These are phyloP conservation scores for Schrankia costaestrigalis DNA, from an alignment of 2,888 invertebrate genomes.

Conservation along the genomic window DNA sequence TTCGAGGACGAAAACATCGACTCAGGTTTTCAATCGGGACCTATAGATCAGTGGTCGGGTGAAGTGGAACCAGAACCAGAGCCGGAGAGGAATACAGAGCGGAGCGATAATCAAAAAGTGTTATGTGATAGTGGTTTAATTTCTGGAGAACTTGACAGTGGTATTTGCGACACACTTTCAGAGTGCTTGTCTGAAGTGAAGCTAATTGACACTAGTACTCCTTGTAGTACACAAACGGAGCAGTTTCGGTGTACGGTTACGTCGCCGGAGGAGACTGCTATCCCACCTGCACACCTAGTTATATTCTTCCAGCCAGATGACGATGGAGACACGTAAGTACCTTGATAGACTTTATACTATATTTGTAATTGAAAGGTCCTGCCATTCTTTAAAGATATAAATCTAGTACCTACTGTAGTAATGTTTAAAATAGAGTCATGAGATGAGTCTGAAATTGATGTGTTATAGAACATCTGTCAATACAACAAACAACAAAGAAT, in stretches of 20 bases:
- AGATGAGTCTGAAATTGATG: too few species aligned
- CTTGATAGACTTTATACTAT: too few species aligned
- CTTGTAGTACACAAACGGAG: slow-evolving; percentile 8
- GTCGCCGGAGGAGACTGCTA: slow-evolving; percentile 27
- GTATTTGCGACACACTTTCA: slow-evolving; percentile 82
- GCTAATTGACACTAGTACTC: slow-evolving; percentile 24
- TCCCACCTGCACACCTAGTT: slow-evolving; percentile 76
- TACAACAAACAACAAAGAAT: too few species aligned
- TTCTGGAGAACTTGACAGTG: slow-evolving; percentile 85
- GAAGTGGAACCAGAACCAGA: too few species aligned
- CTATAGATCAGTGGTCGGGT: slow-evolving; percentile 33
- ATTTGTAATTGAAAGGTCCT: too few species aligned
- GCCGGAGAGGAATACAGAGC: too few species aligned
- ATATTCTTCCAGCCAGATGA: slow-evolving; percentile 88
- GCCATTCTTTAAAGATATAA: too few species aligned
- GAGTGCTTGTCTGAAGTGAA: slow-evolving; percentile 59
- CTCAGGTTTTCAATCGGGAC: slow-evolving; percentile 61
- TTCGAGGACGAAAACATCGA: slow-evolving; percentile 56
- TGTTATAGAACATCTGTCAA: too few species aligned
- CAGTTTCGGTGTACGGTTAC: slow-evolving; percentile 23
- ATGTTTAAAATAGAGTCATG: too few species aligned
- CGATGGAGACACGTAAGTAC: slow-evolving; percentile 93
- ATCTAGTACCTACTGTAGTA: too few species aligned
- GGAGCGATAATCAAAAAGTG: slow-evolving; percentile 45
- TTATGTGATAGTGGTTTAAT: slow-evolving; percentile 35